Conservation (phyloP, 1,140 invertebrate genomes). For the Drosophila ironensis region DNA sequence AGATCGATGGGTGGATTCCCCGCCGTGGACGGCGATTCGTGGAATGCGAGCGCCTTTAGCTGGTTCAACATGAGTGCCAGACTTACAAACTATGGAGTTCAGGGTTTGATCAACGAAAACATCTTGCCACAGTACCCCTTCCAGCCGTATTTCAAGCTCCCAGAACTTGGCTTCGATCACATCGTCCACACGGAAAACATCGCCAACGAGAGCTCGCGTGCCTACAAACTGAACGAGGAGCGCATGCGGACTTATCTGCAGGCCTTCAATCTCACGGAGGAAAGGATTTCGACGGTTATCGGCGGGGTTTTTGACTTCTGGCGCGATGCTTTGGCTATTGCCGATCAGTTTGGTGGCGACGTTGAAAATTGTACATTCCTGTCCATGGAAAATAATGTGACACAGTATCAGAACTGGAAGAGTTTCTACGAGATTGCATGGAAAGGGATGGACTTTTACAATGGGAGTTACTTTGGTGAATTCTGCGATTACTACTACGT, state of each 20-base stretch:
- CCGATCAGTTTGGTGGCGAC: conserved; percentile 50
- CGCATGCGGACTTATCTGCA: conserved; percentile 58
- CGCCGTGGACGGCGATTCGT: conserved; percentile 56
- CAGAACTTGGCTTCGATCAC: conserved; percentile 69
- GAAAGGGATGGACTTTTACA: conserved; percentile 27
- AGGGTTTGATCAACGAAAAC: conserved; percentile 48
- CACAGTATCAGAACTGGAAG: conserved; percentile 34
- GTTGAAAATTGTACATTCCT: conserved; percentile 11
- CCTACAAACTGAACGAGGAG: conserved; percentile 54
- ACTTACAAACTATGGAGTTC: conserved; percentile 57
- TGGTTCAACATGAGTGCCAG: conserved; percentile 79
- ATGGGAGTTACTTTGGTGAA: neutral
- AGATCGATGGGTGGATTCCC: conserved; percentile 72
- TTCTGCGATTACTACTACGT: conserved; percentile 57
- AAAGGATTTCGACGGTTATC: conserved; percentile 38
- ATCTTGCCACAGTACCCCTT: conserved; percentile 58
- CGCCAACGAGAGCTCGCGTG: conserved; percentile 41
- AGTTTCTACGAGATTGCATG: conserved; percentile 69
- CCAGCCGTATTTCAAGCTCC: conserved; percentile 59
- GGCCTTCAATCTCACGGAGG: conserved; percentile 41
- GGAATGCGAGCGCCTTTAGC: conserved; percentile 57
- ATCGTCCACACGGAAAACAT: conserved; percentile 67
- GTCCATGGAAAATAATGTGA: neutral
- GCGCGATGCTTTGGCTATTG: conserved; percentile 42
- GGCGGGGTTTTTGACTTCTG: conserved; percentile 61